Evolutionary conservation across 2,113 vertebrate genomes (phyloP).

Genomic region (Apeltes quadracus): DNA sequence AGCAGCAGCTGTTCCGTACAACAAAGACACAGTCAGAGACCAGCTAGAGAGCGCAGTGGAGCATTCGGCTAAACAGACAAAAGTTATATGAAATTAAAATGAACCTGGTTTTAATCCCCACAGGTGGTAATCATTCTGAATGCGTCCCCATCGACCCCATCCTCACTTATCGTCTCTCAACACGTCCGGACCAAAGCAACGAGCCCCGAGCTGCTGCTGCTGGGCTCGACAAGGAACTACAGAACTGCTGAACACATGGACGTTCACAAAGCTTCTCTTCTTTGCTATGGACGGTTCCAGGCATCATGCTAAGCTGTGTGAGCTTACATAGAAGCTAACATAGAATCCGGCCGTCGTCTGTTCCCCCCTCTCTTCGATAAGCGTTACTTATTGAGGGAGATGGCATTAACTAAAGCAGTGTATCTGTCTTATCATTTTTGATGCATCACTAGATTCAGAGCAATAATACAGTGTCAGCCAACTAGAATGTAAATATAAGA

Average conservation of each 20-base stretch:
- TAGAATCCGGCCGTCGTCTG: too few relatives aligned
- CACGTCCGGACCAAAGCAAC: neutral
- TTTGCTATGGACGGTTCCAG: too few relatives aligned
- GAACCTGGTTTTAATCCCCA: neutral
- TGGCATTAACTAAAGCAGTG: too few relatives aligned
- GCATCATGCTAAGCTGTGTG: neutral
- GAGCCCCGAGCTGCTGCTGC: too few relatives aligned
- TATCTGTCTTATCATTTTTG: too few relatives aligned
- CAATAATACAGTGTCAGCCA: too few relatives aligned
- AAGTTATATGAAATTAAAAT: neutral
- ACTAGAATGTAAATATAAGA: too few relatives aligned
- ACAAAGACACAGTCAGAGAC: neutral
- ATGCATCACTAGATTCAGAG: too few relatives aligned
- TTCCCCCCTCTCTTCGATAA: too few relatives aligned
- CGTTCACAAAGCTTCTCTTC: too few relatives aligned
- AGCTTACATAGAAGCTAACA: too few relatives aligned
- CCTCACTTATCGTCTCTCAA: neutral
- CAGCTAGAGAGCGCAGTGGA: neutral
- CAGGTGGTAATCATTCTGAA: neutral
- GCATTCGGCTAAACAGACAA: neutral
- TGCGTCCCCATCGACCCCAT: neutral
- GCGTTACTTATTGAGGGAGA: too few relatives aligned
- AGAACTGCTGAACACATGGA: neutral
- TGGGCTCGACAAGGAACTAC: neutral
- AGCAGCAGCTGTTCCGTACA: neutral